A percentile compares a stretch with the other conserved stretches of the same genome.
phyloP scores from a whole-genome alignment of 2,797 vertebrate species.

The Allobates femoralis region DNA sequence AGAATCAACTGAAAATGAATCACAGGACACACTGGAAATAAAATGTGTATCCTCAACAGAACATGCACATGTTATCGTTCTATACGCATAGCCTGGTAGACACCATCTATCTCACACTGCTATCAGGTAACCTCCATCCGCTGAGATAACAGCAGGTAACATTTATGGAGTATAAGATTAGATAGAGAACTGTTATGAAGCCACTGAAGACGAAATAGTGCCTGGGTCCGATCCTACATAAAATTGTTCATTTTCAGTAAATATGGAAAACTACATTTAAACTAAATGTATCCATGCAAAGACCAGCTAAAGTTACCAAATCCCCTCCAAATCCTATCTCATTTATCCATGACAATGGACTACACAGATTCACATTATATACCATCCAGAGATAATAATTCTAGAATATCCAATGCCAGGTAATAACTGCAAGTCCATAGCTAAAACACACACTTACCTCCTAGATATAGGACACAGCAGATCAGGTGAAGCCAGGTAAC shows the following conservation, averaged over 20 bases:
- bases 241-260: background rate
- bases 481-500: background rate
- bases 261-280: background rate
- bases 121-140: background rate
- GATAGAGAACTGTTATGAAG: background rate
- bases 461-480: background rate
- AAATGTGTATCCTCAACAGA: background rate
- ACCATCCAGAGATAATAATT: background rate
- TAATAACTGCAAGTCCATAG: background rate
- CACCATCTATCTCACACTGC: background rate
- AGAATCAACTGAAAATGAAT: too few species aligned
- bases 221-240: background rate
- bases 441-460: conserved; percentile 10
- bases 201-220: background rate
- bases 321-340: background rate
- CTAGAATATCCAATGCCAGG: background rate
- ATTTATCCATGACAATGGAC: background rate
- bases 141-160: background rate
- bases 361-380: background rate
- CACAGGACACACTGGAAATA: too few species aligned
- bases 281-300: background rate
- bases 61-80: background rate
- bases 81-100: background rate
- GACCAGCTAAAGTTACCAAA: background rate
- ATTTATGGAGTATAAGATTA: background rate